These are phyloP conservation scores for Brotogeris chrysoptera DNA, from an alignment of 2,797 vertebrate genomes.

Conservation along the genomic window DNA sequence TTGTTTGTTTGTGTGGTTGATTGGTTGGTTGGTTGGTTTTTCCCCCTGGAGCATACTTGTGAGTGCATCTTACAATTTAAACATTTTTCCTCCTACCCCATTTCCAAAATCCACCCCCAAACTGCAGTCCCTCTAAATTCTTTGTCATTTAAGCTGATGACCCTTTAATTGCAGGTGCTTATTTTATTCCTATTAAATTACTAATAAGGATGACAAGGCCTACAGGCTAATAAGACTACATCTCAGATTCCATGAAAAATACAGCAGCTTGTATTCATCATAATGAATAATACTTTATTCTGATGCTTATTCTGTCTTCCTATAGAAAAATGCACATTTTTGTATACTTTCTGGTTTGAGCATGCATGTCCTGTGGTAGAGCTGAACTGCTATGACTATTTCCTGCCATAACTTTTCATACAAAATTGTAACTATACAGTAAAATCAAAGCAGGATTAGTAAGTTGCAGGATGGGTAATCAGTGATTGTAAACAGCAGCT, in stretches of 20 bases:
- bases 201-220: not conserved
- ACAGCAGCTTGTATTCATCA: not conserved
- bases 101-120: not conserved
- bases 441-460: not conserved
- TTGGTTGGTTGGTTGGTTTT: not conserved
- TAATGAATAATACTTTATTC: not conserved
- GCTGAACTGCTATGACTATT: not conserved
- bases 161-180: not conserved
- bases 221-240: not conserved
- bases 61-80: not conserved
- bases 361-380: not conserved
- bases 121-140: not conserved
- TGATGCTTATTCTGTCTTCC: not conserved
- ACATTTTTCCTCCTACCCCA: not conserved
- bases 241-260: not conserved
- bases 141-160: not conserved
- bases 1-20: not conserved
- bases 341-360: not conserved
- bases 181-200: not conserved
- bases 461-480: not conserved
- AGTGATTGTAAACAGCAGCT: not conserved
- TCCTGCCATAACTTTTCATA: not conserved
- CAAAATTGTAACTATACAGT: not conserved
- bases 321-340: not conserved
- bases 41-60: not conserved